A percentile compares a stretch with the other conserved stretches of the same genome.
Conservation (phyloP, 1,140 invertebrate genomes). For the Carcinoscorpius rotundicauda region DNA sequence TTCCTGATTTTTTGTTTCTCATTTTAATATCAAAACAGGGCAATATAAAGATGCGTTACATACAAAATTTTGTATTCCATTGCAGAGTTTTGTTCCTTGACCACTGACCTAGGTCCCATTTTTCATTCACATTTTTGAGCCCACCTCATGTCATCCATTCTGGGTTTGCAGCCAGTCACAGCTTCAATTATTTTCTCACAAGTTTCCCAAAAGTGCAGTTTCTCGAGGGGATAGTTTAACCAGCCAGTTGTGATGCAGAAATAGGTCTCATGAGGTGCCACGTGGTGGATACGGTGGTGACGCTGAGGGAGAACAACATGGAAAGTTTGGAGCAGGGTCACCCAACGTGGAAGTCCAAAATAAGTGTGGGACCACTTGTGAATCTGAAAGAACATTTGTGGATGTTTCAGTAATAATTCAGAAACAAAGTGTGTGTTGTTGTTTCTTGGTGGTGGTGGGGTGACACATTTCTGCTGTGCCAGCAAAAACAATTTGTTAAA, state of each 20-base stretch:
- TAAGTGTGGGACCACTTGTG: constrained; percentile 99
- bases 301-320: constrained; percentile 84
- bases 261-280: constrained; percentile 92
- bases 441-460: no score
- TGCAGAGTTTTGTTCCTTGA: no score
- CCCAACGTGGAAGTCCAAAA: constrained; percentile 80
- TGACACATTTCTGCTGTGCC: no score
- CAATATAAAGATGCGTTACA: no score
- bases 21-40: no score
- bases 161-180: constrained; percentile 65
- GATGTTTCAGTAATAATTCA: no score
- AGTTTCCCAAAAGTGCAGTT: constrained; percentile 70
- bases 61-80: no score
- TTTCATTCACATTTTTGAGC: constrained; percentile 55
- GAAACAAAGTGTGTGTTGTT: no score
- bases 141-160: constrained; percentile 92
- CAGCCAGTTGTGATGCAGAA: constrained; percentile 98
- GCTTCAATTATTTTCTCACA: constrained; percentile 68
- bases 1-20: no score
- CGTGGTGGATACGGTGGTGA: constrained; percentile 95
- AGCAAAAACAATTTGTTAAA: no score
- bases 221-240: constrained; percentile 92
- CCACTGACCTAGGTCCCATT: not conserved
- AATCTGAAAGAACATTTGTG: constrained; percentile 49
- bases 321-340: constrained; percentile 75